Evolutionary conservation across 2,113 vertebrate genomes (phyloP).

Genomic region (Tyto alba): DNA sequence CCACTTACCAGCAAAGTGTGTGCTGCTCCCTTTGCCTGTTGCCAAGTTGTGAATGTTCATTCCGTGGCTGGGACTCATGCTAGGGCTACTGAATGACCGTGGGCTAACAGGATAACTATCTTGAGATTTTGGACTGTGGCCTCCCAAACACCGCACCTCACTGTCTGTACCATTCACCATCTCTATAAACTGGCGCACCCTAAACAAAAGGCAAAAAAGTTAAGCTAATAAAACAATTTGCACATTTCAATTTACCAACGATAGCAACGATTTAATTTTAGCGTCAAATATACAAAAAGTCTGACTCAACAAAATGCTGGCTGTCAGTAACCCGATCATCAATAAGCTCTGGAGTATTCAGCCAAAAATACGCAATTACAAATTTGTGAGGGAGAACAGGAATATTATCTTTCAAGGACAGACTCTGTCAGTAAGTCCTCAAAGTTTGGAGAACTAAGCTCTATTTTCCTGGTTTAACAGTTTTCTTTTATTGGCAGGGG

Average conservation of each 20-base stretch:
- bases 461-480: not conserved
- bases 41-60: constrained; percentile 77
- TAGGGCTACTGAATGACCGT: constrained; percentile 89
- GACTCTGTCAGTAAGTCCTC: not conserved
- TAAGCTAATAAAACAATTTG: constrained; percentile 3
- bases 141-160: constrained; percentile 94
- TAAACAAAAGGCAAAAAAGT: constrained; percentile 67
- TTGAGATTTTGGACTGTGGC: constrained; percentile 97
- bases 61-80: constrained; percentile 82
- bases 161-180: constrained; percentile 99
- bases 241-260: not conserved
- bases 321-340: not conserved
- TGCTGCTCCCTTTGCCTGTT: constrained; percentile 80
- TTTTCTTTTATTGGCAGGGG: constrained; percentile 4
- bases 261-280: not conserved
- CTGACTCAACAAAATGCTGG: constrained; percentile 7
- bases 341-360: not conserved
- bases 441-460: not conserved
- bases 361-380: not conserved
- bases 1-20: constrained; percentile 84
- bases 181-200: constrained; percentile 99
- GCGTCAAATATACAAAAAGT: not conserved
- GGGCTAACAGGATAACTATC: constrained; percentile 94
- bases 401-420: not conserved
- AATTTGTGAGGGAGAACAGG: constrained; percentile 14